Percentiles rank a stretch among this genome's conserved stretches.
Evolutionary conservation across 1,140 invertebrate genomes (phyloP).

Genomic region (Caenorhabditis inopinata): DNA sequence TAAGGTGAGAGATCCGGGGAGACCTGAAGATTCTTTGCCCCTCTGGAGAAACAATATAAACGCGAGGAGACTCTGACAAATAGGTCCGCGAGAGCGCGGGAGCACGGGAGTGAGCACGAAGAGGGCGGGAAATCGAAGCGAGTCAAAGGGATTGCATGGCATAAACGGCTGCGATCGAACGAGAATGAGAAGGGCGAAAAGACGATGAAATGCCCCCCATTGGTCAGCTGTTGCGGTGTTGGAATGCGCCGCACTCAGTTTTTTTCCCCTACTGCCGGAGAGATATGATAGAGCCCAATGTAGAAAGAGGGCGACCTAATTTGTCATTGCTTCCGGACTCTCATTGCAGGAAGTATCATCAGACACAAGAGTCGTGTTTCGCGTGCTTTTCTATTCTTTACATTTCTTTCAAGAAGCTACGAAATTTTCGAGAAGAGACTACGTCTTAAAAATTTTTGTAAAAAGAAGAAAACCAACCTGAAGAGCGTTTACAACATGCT

Average conservation of each 20-base stretch:
- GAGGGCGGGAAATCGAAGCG: neutral
- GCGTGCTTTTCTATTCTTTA: neutral
- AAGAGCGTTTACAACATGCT: slow-evolving; percentile 2
- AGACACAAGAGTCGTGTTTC: neutral
- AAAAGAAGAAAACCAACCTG: slow-evolving; percentile 19
- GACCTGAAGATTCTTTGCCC: no score
- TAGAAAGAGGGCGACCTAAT: neutral
- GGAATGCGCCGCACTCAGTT: neutral
- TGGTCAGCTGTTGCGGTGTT: neutral
- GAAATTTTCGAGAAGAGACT: no score
- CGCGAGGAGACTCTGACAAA: neutral
- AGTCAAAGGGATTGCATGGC: neutral
- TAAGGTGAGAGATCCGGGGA: no score
- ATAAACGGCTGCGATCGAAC: neutral
- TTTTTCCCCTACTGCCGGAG: no score
- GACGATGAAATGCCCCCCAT: neutral
- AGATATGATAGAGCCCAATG: neutral
- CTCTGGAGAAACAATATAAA: neutral
- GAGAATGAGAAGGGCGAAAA: neutral
- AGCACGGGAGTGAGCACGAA: neutral
- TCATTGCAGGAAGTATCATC: neutral
- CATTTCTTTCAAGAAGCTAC: no score
- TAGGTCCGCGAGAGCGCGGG: neutral
- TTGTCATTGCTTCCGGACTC: neutral
- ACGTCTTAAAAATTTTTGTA: neutral